These are phyloP conservation scores for Cyrtorhinus lividipennis DNA, from an alignment of 1,140 invertebrate species.

Conservation along the genomic window DNA sequence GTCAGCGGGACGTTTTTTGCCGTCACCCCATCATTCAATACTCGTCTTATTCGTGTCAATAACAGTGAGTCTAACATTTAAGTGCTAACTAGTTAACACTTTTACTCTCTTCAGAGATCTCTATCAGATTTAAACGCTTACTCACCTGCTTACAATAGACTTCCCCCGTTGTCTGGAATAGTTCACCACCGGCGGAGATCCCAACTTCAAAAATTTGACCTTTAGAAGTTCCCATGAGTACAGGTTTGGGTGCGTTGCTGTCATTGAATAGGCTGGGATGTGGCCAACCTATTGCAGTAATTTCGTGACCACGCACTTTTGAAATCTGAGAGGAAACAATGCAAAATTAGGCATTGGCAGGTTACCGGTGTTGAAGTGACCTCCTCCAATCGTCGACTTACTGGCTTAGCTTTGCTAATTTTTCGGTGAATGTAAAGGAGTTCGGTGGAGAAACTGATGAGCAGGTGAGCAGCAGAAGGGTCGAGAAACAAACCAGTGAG, in stretches of 20 bases:
- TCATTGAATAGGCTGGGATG: conserved; percentile 38
- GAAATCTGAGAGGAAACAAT: conserved; percentile 31
- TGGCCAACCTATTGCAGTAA: conserved; percentile 87
- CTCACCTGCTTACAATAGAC: conserved; percentile 77
- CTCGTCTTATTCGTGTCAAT: too few relatives aligned
- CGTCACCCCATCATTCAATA: too few relatives aligned
- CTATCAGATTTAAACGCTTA: conserved; percentile 7
- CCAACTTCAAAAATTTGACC: conserved; percentile 87
- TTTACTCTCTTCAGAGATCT: too few relatives aligned
- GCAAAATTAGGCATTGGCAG: too few relatives aligned
- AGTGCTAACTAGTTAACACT: too few relatives aligned
- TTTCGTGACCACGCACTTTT: conserved; percentile 65
- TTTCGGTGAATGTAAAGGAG: conserved; percentile 59
- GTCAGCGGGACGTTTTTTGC: too few relatives aligned
- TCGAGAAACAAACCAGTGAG: conserved; percentile 66
- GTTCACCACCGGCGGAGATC: conserved; percentile 60
- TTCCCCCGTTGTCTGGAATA: conserved; percentile 60
- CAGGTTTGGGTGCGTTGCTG: conserved; percentile 45
- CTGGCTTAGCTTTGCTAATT: conserved; percentile 36
- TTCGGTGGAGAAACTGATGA: conserved; percentile 50
- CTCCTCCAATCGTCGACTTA: too few relatives aligned
- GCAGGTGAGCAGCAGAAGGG: conserved; percentile 68
- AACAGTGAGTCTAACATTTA: too few relatives aligned
- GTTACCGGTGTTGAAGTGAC: too few relatives aligned
- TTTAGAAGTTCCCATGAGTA: conserved; percentile 76